phyloP scores from a whole-genome alignment of 35 echinoderm and acorn worm species.

The Holothuria glaberrima region DNA sequence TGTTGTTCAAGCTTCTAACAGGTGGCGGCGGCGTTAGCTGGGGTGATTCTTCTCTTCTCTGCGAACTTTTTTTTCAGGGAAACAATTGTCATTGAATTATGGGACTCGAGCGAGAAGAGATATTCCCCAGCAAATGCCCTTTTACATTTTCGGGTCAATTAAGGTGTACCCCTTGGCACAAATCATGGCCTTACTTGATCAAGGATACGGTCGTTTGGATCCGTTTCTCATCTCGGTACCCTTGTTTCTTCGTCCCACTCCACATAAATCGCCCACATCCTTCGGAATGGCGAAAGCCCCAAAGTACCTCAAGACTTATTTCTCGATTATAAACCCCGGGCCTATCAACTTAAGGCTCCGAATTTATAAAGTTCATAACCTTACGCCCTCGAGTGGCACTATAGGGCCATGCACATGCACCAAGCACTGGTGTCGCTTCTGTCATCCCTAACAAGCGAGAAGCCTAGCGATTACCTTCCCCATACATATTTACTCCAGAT shows the following conservation, averaged over 20 bases:
- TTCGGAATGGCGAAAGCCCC: no score
- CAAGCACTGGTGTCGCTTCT: no score
- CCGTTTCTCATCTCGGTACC: neutral
- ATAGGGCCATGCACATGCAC: no score
- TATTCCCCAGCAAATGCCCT: slow-evolving; percentile 1
- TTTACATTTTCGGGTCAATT: neutral
- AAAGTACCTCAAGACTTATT: no score
- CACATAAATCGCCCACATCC: neutral
- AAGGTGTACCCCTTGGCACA: neutral
- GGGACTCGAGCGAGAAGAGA: neutral
- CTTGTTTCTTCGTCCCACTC: neutral
- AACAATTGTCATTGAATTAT: neutral
- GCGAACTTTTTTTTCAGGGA: neutral
- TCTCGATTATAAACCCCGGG: no score
- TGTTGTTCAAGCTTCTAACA: neutral
- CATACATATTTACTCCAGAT: no score
- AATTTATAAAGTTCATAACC: no score
- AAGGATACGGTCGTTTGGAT: neutral
- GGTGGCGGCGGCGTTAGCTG: neutral
- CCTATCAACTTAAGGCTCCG: no score
- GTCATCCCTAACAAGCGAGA: no score
- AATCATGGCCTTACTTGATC: neutral
- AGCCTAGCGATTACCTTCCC: no score
- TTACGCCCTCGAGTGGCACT: no score
- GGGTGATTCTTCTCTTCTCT: neutral